phyloP scores from a whole-genome alignment of 2,113 vertebrate genomes.

The Nematolebias whitei region DNA sequence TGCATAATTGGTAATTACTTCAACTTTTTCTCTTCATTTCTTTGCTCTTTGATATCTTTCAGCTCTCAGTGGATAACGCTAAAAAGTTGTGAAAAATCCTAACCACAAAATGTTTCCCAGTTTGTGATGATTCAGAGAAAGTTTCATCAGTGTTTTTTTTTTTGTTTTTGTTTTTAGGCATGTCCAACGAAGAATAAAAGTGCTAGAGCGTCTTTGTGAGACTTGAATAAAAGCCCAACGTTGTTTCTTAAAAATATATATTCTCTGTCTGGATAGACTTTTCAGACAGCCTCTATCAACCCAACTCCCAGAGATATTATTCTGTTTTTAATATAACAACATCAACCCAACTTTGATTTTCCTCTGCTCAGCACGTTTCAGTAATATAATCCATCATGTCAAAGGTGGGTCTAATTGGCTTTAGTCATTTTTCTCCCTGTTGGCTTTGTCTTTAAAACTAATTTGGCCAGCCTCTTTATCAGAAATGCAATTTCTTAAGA shows the following conservation, averaged over 20 bases:
- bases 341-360: slow-evolving; percentile 33
- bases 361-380: slow-evolving; percentile 20
- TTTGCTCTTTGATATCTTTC: slow-evolving; percentile 11
- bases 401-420: slow-evolving; percentile 41
- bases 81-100: slow-evolving; percentile 2
- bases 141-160: slow-evolving; percentile 1
- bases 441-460: too few species aligned
- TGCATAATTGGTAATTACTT: slow-evolving; percentile 11
- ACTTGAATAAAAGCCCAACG: slow-evolving; percentile 7
- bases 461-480: not conserved
- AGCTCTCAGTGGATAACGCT: slow-evolving; percentile 4
- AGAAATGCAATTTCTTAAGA: not conserved
- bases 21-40: not conserved
- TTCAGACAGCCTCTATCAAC: slow-evolving; percentile 29
- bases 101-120: not conserved
- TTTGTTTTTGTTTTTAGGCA: not conserved
- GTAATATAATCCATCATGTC: slow-evolving; percentile 47
- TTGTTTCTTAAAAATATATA: not conserved
- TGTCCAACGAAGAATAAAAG: slow-evolving; percentile 10
- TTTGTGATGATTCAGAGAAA: not conserved
- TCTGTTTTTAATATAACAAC: slow-evolving; percentile 42
- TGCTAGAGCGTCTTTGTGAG: not conserved
- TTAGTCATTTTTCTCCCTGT: slow-evolving; percentile 14
- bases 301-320: slow-evolving; percentile 25
- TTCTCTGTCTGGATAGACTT: slow-evolving; percentile 12